phyloP scores from a whole-genome alignment of 2,888 invertebrate genomes.

The Xanthorhoe spadicearia region DNA sequence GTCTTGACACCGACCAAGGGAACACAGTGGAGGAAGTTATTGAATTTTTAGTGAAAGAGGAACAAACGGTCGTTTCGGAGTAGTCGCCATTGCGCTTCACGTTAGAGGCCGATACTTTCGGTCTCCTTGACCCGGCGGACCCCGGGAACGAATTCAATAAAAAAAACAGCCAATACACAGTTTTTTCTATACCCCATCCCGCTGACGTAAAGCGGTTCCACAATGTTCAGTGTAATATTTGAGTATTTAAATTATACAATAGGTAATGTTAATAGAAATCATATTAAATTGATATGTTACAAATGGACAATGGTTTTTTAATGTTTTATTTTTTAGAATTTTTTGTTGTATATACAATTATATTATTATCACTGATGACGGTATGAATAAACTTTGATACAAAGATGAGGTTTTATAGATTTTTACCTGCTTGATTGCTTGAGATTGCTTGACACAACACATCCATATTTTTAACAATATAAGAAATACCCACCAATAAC shows the following conservation, averaged over 20 bases:
- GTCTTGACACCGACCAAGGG: slow-evolving; percentile 91
- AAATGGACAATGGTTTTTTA: slow-evolving; percentile 78
- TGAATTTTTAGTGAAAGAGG: slow-evolving; percentile 99
- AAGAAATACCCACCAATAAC: too few species aligned
- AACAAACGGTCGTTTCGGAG: slow-evolving; percentile 90
- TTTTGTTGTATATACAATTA: slow-evolving; percentile 55
- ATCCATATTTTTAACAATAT: background rate
- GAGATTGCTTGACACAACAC: background rate
- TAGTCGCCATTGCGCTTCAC: slow-evolving; percentile 79
- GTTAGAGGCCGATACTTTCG: slow-evolving; percentile 67
- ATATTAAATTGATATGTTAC: slow-evolving; percentile 83
- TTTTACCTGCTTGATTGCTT: slow-evolving; percentile 20
- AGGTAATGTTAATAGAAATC: slow-evolving; percentile 81
- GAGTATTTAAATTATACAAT: slow-evolving; percentile 76
- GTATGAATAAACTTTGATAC: slow-evolving; percentile 66
- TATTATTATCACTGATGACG: slow-evolving; percentile 59
- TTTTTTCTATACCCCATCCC: slow-evolving; percentile 69
- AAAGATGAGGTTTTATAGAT: slow-evolving; percentile 54
- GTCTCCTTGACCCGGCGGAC: slow-evolving; percentile 54
- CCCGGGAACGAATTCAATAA: slow-evolving; percentile 51
- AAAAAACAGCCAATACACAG: slow-evolving; percentile 50
- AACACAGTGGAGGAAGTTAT: slow-evolving; percentile 97
- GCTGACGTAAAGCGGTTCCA: slow-evolving; percentile 49
- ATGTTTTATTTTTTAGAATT: slow-evolving; percentile 59
- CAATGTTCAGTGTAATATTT: slow-evolving; percentile 73